Evolutionary conservation across 2,113 vertebrate species (phyloP), one percentile per base, ranked within the genome.

Genomic region (Gyps fulvus): DNA sequence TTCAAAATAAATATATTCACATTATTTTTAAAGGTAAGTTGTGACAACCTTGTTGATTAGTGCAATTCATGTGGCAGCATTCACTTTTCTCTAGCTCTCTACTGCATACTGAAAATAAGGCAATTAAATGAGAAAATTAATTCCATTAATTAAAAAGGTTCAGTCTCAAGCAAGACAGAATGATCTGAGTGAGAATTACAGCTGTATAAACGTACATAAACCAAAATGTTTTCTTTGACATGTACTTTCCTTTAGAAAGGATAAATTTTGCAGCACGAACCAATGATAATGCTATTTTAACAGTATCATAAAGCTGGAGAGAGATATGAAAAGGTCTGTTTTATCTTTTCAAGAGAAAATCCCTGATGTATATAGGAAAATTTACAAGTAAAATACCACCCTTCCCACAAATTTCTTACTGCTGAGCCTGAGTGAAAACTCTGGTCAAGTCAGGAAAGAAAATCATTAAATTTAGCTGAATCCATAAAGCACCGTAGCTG

Each of bases 121-220:
- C 95, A 96, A 94, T 95, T 95, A 97, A 95, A 97, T 72, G 91
- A 96, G 93, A 96, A 97, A 97, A 97, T 93, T 96, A 96, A 96
- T 96, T 96, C 95, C 94, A 96, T 96, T 95, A 96, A 97, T 97
- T 97, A 95, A 87, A 95, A 96, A 95, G 83, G 61, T 95, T 97
- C 95, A 34, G 81, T 96, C 94, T 93, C 77, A 34, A 93, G 89
- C 86, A 95, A 96, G 94, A 87, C 84, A 85, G 91, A 94, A 79
- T 5, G 61, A 89, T 93, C 81, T 76, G 73, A 92, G 79, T 67
- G 71, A 95, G 87, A 96, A 92, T 85, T 95, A 83, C 31, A 93
- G 89, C 87, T 87, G 87, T 69, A 62, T 79, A 96, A 95, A 88
- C 9, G 83, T 72, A 93, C 78, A 83, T 95, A 95, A 95, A 95